phyloP scores from a whole-genome alignment of 53 echinoderm and acorn worm species.

The Actinopyga echinites region DNA sequence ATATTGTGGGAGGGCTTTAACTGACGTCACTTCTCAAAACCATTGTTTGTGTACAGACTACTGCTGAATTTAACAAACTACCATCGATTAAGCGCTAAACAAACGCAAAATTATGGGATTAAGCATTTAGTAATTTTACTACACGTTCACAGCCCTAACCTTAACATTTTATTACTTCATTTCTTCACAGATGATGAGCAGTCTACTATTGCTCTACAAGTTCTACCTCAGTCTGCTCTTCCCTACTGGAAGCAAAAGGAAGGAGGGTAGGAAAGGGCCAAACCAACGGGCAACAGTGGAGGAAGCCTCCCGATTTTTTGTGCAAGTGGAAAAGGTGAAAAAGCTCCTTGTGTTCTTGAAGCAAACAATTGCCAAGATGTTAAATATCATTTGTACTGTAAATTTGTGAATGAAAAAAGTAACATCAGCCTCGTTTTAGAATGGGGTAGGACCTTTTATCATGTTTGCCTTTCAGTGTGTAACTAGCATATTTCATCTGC shows the following conservation, averaged over 20 bases:
- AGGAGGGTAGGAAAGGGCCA: neutral
- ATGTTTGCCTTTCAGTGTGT: no score
- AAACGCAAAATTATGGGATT: no score
- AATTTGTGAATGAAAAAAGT: neutral
- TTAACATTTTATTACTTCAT: neutral
- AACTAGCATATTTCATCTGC: no score
- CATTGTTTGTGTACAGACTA: no score
- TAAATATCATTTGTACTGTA: neutral
- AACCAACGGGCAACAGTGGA: neutral
- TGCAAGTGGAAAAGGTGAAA: slow-evolving; percentile 14
- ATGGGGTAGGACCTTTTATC: neutral
- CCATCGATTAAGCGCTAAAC: no score
- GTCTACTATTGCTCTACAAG: neutral
- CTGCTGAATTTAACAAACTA: no score
- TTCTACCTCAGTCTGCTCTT: neutral
- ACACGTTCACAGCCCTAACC: no score
- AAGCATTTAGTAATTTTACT: no score
- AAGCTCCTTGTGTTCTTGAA: neutral
- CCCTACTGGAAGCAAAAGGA: neutral
- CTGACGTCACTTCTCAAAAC: no score
- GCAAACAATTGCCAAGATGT: neutral
- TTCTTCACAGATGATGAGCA: slow-evolving; percentile 5
- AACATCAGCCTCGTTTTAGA: neutral
- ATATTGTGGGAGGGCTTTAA: no score
- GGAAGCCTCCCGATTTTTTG: neutral